Percentiles rank a stretch among this genome's conserved stretches.
Evolutionary conservation across 2,888 invertebrate species (phyloP).

Genomic region (Ypsolopha scabrella): DNA sequence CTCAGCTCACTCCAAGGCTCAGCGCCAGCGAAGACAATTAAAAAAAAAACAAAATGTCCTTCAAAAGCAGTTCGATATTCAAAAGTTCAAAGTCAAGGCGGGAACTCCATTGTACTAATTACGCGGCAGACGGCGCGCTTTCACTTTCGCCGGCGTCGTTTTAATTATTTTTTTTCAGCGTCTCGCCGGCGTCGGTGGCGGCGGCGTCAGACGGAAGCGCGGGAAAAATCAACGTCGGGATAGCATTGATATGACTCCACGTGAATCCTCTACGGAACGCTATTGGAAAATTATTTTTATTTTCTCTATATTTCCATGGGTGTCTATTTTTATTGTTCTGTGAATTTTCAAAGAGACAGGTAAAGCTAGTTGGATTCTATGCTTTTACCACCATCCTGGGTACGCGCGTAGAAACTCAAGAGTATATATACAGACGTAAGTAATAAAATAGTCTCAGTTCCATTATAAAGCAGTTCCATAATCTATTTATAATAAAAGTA

Average conservation of each 20-base stretch:
- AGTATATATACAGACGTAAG: too few species aligned
- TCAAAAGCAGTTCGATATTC: constrained; percentile 29
- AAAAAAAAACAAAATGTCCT: constrained; percentile 8
- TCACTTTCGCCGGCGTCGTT: constrained; percentile 64
- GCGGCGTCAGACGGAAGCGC: constrained; percentile 61
- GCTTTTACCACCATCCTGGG: too few species aligned
- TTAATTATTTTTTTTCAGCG: constrained; percentile 69
- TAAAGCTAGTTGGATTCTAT: too few species aligned
- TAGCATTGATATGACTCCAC: background rate
- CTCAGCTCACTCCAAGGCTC: background rate
- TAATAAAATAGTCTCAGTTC: too few species aligned
- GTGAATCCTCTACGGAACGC: background rate
- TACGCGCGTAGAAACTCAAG: too few species aligned
- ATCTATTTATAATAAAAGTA: too few species aligned
- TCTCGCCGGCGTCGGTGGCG: constrained; percentile 60
- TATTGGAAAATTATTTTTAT: too few species aligned
- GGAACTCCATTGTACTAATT: constrained; percentile 70
- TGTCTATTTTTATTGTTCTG: too few species aligned
- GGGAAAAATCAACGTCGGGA: constrained; percentile 47
- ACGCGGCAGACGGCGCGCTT: constrained; percentile 69
- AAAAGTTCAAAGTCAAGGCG: constrained; percentile 62
- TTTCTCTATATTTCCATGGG: too few species aligned
- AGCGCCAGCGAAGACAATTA: background rate
- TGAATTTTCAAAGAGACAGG: too few species aligned
- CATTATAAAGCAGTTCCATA: too few species aligned